phyloP scores from a whole-genome alignment of 2,113 vertebrate species.

The Alaudala cheleensis region DNA sequence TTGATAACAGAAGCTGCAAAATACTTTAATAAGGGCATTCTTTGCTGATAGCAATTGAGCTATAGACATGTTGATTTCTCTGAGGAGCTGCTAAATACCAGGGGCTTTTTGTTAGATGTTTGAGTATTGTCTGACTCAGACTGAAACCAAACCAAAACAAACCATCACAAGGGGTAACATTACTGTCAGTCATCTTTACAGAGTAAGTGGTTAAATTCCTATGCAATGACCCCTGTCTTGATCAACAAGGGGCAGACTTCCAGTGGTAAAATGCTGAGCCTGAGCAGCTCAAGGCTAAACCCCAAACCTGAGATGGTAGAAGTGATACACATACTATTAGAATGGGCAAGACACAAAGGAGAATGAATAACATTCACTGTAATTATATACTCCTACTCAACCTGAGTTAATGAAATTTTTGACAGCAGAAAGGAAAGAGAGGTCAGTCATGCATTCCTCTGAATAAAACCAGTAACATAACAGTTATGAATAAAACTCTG shows the following conservation, averaged over 20 bases:
- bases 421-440: not conserved
- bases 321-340: not conserved
- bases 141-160: conserved; percentile 33
- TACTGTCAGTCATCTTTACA: not conserved
- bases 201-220: conserved; percentile 8
- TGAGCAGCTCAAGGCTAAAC: not conserved
- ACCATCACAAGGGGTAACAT: not conserved
- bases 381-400: not conserved
- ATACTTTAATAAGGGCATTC: not conserved
- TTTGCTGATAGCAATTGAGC: no score
- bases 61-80: not conserved
- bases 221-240: not conserved
- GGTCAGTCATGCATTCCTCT: not conserved
- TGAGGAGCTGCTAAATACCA: not conserved
- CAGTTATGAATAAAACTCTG: not conserved
- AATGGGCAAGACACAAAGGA: not conserved
- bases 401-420: not conserved
- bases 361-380: not conserved
- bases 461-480: not conserved
- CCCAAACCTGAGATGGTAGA: not conserved
- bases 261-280: not conserved
- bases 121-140: conserved; percentile 38
- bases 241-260: not conserved
- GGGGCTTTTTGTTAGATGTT: not conserved
- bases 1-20: not conserved